Evolutionary conservation across 2,797 vertebrate species (phyloP).

Genomic region (Luscinia luscinia): DNA sequence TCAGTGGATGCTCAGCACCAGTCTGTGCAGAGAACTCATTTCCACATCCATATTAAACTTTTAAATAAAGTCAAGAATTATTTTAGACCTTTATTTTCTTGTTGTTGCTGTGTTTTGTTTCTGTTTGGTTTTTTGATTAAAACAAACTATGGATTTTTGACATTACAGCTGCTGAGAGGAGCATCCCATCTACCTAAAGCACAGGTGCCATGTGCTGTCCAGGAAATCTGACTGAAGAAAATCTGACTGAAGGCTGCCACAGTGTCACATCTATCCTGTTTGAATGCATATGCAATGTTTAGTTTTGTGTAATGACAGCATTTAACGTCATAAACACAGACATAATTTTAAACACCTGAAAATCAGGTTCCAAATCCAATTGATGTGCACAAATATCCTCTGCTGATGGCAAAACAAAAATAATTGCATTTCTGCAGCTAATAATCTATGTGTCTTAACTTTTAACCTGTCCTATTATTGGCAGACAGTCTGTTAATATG

Average conservation of each 20-base stretch:
- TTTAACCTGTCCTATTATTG: background rate
- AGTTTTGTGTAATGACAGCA: background rate
- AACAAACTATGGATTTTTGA: background rate
- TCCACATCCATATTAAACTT: background rate
- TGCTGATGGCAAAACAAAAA: background rate
- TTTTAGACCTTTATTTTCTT: background rate
- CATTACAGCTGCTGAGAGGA: background rate
- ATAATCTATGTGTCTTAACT: background rate
- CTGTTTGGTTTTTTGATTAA: no score
- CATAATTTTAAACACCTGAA: background rate
- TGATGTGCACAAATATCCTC: background rate
- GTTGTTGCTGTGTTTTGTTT: no score
- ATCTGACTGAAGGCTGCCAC: background rate
- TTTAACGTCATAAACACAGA: background rate
- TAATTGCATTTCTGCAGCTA: background rate
- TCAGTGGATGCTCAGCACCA: background rate
- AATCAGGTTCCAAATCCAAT: background rate
- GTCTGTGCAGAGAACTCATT: background rate
- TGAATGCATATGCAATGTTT: background rate
- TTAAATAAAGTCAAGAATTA: background rate
- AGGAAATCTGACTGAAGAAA: background rate
- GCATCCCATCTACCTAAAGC: background rate
- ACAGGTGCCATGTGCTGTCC: rapidly evolving
- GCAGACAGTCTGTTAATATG: background rate
- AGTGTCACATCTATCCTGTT: background rate